These are phyloP conservation scores for Epistrophe grossulariae DNA, from an alignment of 2,888 invertebrate genomes.

Conservation along the genomic window DNA sequence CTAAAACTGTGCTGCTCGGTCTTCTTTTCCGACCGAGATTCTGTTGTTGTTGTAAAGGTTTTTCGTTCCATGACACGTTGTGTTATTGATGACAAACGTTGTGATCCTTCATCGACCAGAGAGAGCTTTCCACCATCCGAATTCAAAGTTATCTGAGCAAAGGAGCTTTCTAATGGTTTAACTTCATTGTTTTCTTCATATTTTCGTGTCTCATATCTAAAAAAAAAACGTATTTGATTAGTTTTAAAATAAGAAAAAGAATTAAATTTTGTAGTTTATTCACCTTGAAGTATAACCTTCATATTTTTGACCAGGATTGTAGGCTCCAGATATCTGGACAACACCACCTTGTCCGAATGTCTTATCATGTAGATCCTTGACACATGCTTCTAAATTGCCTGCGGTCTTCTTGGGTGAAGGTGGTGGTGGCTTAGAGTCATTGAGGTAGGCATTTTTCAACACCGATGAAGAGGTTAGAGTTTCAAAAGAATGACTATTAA, in stretches of 20 bases:
- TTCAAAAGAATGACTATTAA: conserved; percentile 82
- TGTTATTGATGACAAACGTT: conserved; percentile 83
- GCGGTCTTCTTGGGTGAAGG: conserved; percentile 64
- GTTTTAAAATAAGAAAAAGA: not conserved
- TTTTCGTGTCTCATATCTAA: conserved; percentile 83
- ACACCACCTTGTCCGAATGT: conserved; percentile 83
- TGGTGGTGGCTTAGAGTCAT: conserved; percentile 53
- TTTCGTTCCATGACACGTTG: conserved; percentile 84
- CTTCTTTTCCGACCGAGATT: conserved; percentile 83
- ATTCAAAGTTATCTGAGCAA: conserved; percentile 82
- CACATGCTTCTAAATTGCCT: conserved; percentile 82
- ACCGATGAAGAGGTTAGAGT: conserved; percentile 78
- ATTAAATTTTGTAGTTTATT: conserved; percentile 77
- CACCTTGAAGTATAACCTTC: conserved; percentile 89
- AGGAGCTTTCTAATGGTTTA: conserved; percentile 81
- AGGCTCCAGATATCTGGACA: conserved; percentile 80
- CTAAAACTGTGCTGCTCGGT: conserved; percentile 84
- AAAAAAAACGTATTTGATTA: conserved; percentile 49
- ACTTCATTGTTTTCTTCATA: conserved; percentile 81
- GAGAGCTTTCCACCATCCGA: conserved; percentile 82
- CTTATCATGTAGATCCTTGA: conserved; percentile 84
- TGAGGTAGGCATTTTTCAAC: conserved; percentile 55
- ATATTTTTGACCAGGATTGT: conserved; percentile 84
- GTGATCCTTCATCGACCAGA: conserved; percentile 82
- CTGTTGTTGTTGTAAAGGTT: conserved; percentile 83